Base-by-base conservation (phyloP, 1,140 invertebrate species). In the Uloborus diversus region DNA sequence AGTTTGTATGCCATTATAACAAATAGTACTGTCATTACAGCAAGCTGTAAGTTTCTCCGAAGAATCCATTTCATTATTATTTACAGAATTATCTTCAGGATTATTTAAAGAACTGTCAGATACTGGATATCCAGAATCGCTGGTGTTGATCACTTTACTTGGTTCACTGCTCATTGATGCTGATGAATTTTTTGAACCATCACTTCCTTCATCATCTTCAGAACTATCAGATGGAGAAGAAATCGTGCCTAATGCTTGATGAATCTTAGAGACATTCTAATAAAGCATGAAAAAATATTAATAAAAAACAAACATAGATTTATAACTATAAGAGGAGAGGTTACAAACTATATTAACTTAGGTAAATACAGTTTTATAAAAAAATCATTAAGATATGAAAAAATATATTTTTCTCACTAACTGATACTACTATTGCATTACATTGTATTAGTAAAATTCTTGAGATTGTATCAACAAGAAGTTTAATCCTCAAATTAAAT, bases 231-330 rank as follows among this genome's bases (percentile, higher is more conserved):
- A 92, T 2, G 91, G 82, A 5, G 91, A 91, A 17, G 91, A 88
- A 84, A 93, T 92, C 35, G 92, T 88, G 91, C 91, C 91, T 0
- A 93, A 86, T 2, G 93, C 86, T 85, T 92, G 92, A 82, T 92
- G 90, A 70, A 93, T 85, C 0, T 90, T 91, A 28, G 89, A 89
- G 0, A 92, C 90, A 84, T 93, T 91, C 69, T 80, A 20, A n/a
- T 47, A 70, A 49, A n/a, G n/a, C n/a, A n/a, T n/a, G n/a, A n/a
- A n/a, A n/a, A n/a, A n/a, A n/a, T n/a, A n/a, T n/a, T n/a, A n/a
- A n/a, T n/a, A 7, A 47, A 42, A 62, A 32, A 32, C n/a, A 62
- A 4, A 47, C 32, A 64, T 32, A 33, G 7, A 71, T 25, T 9
- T 4, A 32, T 32, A 33, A 23, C 3, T 5, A 9, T n/a, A 30